Conservation (phyloP, 1,140 invertebrate genomes). For the Muscidifurax raptorellus region DNA sequence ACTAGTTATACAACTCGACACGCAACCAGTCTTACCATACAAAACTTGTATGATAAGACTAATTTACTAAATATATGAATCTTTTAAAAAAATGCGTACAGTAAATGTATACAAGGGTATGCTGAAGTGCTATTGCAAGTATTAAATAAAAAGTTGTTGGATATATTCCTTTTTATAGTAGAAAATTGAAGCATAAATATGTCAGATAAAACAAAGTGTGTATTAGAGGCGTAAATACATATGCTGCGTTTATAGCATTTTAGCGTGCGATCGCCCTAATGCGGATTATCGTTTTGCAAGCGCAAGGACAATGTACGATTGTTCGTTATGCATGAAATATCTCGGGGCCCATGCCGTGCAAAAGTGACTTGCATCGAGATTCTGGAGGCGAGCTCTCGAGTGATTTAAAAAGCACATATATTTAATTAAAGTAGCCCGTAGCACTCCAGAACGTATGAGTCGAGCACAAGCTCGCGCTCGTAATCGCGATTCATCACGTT, state of each 20-base stretch:
- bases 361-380: constrained; percentile 19
- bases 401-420: constrained; percentile 53
- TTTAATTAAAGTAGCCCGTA: constrained; percentile 50
- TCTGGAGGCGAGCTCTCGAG: not conserved
- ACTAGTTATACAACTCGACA: too few relatives aligned
- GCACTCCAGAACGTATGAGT: not conserved
- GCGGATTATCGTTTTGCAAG: constrained; percentile 16
- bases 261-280: constrained; percentile 30
- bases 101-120: too few relatives aligned
- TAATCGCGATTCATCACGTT: constrained; percentile 52
- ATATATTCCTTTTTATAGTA: not conserved
- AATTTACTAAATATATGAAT: too few relatives aligned
- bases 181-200: constrained; percentile 21
- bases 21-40: too few relatives aligned
- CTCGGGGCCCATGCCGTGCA: not conserved
- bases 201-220: not conserved
- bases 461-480: not conserved
- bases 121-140: not conserved
- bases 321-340: constrained; percentile 11
- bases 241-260: constrained; percentile 26
- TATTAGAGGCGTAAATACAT: constrained; percentile 26
- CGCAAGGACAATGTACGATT: constrained; percentile 30
- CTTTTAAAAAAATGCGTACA: too few relatives aligned
- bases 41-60: too few relatives aligned
- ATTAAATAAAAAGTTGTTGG: not conserved